Evolutionary conservation across 2,888 invertebrate species (phyloP).

Genomic region (Melanargia galathea): DNA sequence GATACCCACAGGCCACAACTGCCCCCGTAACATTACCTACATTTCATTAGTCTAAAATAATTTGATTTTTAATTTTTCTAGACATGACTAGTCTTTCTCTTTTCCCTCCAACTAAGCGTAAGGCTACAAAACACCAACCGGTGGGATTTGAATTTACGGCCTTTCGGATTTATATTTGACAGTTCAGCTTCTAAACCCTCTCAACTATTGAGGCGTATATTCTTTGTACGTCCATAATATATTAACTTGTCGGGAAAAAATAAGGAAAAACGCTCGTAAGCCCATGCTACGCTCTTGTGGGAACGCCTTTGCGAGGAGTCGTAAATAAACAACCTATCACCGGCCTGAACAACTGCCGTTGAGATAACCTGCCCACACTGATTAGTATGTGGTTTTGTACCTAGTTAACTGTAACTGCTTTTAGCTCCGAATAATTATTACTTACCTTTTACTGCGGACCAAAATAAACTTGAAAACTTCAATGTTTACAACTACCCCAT

Average conservation of each 20-base stretch:
- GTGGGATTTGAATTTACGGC: neutral
- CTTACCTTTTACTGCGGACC: neutral
- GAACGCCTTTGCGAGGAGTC: constrained; percentile 7
- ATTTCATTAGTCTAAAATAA: no score
- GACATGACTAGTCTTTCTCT: no score
- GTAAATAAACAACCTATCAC: constrained; percentile 19
- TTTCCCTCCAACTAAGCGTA: no score
- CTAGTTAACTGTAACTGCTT: neutral
- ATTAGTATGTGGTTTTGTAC: constrained; percentile 10
- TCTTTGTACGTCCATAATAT: neutral
- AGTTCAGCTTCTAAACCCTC: neutral
- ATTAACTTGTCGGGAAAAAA: constrained; percentile 4
- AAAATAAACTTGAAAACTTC: neutral
- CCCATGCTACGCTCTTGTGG: constrained; percentile 3
- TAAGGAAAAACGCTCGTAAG: constrained; percentile 13
- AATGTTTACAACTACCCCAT: no score
- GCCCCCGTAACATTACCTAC: no score
- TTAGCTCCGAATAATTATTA: neutral
- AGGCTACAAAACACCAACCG: no score
- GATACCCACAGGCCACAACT: no score
- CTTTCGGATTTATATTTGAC: neutral
- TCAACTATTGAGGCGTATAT: neutral
- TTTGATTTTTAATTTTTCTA: no score
- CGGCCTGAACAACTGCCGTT: neutral
- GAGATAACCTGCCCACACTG: constrained; percentile 14